Conservation (phyloP, 2,888 invertebrate genomes). For the Parochlus steinenii region DNA sequence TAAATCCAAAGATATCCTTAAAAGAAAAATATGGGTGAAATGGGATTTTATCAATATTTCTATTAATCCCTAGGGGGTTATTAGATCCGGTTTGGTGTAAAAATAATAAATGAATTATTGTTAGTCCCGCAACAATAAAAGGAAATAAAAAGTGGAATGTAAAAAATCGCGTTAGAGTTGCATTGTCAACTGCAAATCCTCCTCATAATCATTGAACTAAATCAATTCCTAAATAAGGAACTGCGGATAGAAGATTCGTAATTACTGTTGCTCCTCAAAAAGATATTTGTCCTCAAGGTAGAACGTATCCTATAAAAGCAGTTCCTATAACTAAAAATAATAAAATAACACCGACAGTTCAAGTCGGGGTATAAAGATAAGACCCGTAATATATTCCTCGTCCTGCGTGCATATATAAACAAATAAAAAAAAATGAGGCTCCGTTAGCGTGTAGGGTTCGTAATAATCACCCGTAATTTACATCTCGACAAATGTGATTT, state of each 20-base stretch:
- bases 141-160: slow-evolving; percentile 56
- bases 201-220: slow-evolving; percentile 60
- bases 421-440: slow-evolving; percentile 56
- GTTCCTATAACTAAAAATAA: slow-evolving; percentile 51
- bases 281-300: slow-evolving; percentile 68
- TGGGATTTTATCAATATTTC: slow-evolving; percentile 48
- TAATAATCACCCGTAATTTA: slow-evolving; percentile 50
- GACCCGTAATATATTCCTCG: slow-evolving; percentile 40
- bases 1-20: slow-evolving; percentile 46
- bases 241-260: slow-evolving; percentile 54
- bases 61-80: slow-evolving; percentile 47
- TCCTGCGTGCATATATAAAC: slow-evolving; percentile 48
- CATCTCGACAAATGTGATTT: slow-evolving; percentile 50
- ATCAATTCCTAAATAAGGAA: slow-evolving; percentile 45
- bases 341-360: slow-evolving; percentile 47
- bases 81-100: slow-evolving; percentile 50
- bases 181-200: slow-evolving; percentile 55
- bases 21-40: slow-evolving; percentile 48
- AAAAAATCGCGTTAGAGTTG: slow-evolving; percentile 61
- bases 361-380: slow-evolving; percentile 37
- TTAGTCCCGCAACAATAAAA: slow-evolving; percentile 43
- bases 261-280: slow-evolving; percentile 69
- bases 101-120: slow-evolving; percentile 46
- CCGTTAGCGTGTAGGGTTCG: slow-evolving; percentile 52
- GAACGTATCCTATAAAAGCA: slow-evolving; percentile 60